Conservation (phyloP, 2,113 vertebrate species). For the Neodontobutis hainanensis region DNA sequence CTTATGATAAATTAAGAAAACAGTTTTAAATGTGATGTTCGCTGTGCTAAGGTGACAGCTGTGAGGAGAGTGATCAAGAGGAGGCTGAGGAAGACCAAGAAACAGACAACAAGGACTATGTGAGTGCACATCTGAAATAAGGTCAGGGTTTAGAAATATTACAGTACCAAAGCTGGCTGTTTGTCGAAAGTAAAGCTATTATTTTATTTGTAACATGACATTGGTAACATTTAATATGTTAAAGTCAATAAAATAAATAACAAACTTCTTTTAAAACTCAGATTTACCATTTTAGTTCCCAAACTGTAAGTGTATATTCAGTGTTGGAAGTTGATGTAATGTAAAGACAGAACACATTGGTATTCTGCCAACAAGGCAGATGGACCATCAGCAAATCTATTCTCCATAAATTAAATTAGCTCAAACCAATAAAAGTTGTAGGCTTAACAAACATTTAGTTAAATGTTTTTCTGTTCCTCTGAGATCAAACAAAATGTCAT, state of each 20-base stretch:
- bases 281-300: too few relatives aligned
- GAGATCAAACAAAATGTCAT: background rate
- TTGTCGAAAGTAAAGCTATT: too few relatives aligned
- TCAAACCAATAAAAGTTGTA: background rate
- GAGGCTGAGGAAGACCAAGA: conserved; percentile 41
- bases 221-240: too few relatives aligned
- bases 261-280: too few relatives aligned
- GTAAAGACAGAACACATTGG: background rate
- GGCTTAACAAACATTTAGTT: conserved; percentile 7
- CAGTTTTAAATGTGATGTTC: background rate
- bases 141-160: too few relatives aligned
- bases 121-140: conserved; percentile 26
- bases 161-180: too few relatives aligned
- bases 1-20: background rate
- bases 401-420: background rate
- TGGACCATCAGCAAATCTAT: background rate
- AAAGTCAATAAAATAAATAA: too few relatives aligned
- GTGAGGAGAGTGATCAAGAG: conserved; percentile 49
- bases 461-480: background rate
- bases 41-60: conserved; percentile 28
- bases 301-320: too few relatives aligned
- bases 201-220: too few relatives aligned
- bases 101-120: conserved; percentile 35
- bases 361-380: background rate
- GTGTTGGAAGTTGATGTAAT: too few relatives aligned